Conservation (phyloP, 2,797 vertebrate species). For the Chloroceryle inda region DNA sequence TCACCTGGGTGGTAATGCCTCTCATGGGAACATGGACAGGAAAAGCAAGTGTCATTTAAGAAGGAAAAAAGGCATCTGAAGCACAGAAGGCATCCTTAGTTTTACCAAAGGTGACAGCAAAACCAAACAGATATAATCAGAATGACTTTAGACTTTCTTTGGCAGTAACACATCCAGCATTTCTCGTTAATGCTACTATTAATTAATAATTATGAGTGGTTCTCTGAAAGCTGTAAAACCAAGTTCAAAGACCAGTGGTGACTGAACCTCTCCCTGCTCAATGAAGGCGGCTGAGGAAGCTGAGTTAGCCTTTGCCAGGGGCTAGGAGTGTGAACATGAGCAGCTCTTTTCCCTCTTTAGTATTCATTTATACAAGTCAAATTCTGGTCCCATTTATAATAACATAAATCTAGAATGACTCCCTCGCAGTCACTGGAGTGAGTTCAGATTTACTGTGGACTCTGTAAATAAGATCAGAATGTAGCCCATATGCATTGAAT, state of each 20-base stretch:
- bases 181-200: background rate
- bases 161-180: background rate
- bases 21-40: background rate
- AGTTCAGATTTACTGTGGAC: slow-evolving; percentile 54
- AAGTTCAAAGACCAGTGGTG: background rate
- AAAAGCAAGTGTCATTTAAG: background rate
- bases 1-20: background rate
- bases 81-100: background rate
- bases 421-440: slow-evolving; percentile 2
- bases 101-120: background rate
- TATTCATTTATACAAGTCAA: slow-evolving; percentile 57
- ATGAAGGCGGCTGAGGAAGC: background rate
- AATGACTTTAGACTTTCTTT: background rate
- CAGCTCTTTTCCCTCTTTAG: slow-evolving; percentile 22
- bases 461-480: slow-evolving; percentile 52
- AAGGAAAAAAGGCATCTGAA: background rate
- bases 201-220: background rate
- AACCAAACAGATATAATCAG: background rate
- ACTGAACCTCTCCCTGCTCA: background rate
- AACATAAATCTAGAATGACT: slow-evolving; percentile 48
- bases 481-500: slow-evolving; percentile 17
- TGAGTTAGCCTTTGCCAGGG: slow-evolving; percentile 35
- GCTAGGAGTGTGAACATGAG: background rate
- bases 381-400: slow-evolving; percentile 62
- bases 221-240: background rate